Evolutionary conservation across 2,888 invertebrate genomes (phyloP).

Genomic region (Arrhopalites spinosus): DNA sequence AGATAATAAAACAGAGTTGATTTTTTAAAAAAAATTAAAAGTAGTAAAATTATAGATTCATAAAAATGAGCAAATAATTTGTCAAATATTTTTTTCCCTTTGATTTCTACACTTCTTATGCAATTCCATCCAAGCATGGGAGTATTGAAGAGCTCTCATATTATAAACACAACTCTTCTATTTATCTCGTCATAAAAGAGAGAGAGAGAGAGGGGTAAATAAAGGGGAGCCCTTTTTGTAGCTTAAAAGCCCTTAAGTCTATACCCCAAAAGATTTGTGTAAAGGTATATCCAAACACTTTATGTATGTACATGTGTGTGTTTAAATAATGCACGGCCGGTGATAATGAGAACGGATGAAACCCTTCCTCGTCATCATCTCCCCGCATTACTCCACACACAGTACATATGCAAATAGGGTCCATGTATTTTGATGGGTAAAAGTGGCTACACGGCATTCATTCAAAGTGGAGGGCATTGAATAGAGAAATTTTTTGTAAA

Average conservation of each 20-base stretch:
- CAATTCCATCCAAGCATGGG: background rate
- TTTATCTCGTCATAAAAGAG: background rate
- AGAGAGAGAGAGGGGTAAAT: background rate
- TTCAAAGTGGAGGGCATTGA: background rate
- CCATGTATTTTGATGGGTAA: background rate
- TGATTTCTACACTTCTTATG: constrained; percentile 19
- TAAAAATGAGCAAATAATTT: constrained; percentile 18
- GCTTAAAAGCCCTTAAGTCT: too few species aligned
- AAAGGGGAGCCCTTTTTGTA: background rate
- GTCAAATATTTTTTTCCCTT: constrained; percentile 19
- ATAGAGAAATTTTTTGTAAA: constrained; percentile 44
- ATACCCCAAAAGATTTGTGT: background rate
- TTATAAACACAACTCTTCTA: background rate
- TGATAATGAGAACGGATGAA: constrained; percentile 16
- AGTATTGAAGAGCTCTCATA: constrained; percentile 16
- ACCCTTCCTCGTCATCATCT: constrained; percentile 18
- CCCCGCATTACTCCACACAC: constrained; percentile 2
- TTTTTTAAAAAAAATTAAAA: too few species aligned
- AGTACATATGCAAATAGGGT: background rate
- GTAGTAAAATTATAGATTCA: constrained; percentile 8
- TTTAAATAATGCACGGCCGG: background rate
- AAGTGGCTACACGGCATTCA: background rate
- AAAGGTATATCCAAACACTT: background rate
- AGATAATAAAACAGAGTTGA: too few species aligned
- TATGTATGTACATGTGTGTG: background rate